These are phyloP conservation scores for Stegodyphus dumicola DNA, from an alignment of 1,140 invertebrate species.

Conservation along the genomic window DNA sequence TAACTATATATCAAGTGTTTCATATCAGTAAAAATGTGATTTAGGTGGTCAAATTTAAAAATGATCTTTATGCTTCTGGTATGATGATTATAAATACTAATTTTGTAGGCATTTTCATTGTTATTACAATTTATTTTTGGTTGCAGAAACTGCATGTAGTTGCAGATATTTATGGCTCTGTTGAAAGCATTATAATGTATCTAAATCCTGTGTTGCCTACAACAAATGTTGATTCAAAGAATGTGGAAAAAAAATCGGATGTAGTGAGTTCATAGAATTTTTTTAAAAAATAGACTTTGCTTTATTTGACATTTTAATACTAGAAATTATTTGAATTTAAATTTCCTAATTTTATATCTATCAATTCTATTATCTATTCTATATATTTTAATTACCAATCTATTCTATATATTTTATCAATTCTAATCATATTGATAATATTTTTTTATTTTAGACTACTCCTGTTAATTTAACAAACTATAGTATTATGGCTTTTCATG, in stretches of 20 bases:
- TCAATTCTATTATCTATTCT: not conserved
- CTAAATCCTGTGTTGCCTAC: not conserved
- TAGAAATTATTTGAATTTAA: too few relatives aligned
- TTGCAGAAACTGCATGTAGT: conserved; percentile 79
- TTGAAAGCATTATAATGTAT: conserved; percentile 71
- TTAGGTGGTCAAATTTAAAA: too few relatives aligned
- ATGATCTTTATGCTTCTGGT: too few relatives aligned
- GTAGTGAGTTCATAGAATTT: not conserved
- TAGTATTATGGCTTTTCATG: conserved; percentile 66
- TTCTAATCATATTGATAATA: not conserved
- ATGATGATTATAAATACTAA: too few relatives aligned
- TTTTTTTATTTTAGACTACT: not conserved
- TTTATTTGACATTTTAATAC: not conserved
- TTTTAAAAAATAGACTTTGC: not conserved
- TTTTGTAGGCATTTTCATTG: too few relatives aligned
- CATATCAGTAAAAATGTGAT: too few relatives aligned
- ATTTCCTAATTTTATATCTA: too few relatives aligned
- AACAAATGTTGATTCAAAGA: conserved; percentile 21
- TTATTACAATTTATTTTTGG: not conserved
- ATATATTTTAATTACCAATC: too few relatives aligned
- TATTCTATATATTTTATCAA: too few relatives aligned
- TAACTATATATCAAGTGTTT: too few relatives aligned
- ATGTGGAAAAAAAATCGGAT: conserved; percentile 33
- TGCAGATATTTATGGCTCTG: conserved; percentile 79
- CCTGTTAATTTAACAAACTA: not conserved